Base-by-base conservation (phyloP, 2,888 invertebrate species). In the Parochlus steinenii region DNA sequence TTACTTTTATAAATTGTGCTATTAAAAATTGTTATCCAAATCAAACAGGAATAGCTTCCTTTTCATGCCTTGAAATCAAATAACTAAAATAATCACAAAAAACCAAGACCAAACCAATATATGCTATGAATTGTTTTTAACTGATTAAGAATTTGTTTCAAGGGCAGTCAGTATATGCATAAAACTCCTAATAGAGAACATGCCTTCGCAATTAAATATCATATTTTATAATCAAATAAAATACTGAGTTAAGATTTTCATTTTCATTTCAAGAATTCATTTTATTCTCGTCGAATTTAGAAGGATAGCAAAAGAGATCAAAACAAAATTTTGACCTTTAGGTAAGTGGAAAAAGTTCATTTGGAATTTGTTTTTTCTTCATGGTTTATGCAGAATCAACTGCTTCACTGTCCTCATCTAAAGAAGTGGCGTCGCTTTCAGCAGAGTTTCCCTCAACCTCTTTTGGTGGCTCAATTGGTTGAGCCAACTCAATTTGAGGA, bases 381-480 rank as follows among this genome's bases (percentile, higher is more conserved):
- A n/a, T n/a, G n/a, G 17, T 34, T 43, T 43, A 47, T 32, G 48
- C 49, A 7, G 51, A 42, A 31, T 52, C 51, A 18, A 52, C 43
- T 23, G 49, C 42, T 24, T 52, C 47, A 27, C 48, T 48, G 37
- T 52, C 52, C 14, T 46, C 46, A 38, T 50, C 50, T 24, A 46
- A 39, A n/a, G 41, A 39, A 16, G 44, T 42, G 29, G 43, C 44
- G 33, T 46, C 40, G 4, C 44, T 35, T 29, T 40, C 32, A 5
- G 23, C 33, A 28, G 40, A 32, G n/a, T 26, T 19, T 20, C n/a
- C 26, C 16, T 34, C 40, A 15, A 31, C 31, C 23, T 41, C 39
- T 12, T 34, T 29, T 23, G 37, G 20, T 25, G 42, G 33, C 12
- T 43, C 37, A 16, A 33, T 40, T n/a, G 41, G 45, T 12, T 40